These are phyloP conservation scores for Oscheius myriophilus DNA, from an alignment of 2,888 invertebrate genomes.

Conservation along the genomic window DNA sequence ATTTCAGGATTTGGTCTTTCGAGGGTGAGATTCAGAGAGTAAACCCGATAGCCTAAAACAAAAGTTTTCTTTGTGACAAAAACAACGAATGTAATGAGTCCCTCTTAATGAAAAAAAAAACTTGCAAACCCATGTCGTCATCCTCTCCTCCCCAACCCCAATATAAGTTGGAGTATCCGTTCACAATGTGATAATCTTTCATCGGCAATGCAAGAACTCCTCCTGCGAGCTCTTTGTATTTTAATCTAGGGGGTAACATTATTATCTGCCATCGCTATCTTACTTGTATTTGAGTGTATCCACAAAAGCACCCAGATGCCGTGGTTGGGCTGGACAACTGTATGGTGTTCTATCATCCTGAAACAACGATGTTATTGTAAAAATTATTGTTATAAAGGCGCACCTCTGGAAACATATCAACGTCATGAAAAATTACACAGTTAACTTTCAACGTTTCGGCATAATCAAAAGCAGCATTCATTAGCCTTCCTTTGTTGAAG, in stretches of 20 bases:
- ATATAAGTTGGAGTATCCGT: slow-evolving; percentile 74
- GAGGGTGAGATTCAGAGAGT: slow-evolving; percentile 67
- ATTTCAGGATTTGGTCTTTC: slow-evolving; percentile 64
- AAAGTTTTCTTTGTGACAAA: background rate
- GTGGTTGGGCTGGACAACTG: slow-evolving; percentile 71
- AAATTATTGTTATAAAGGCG: background rate
- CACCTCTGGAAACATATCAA: slow-evolving; percentile 73
- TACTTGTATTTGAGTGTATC: slow-evolving; percentile 73
- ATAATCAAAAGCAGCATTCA: slow-evolving; percentile 70
- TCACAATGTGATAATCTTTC: slow-evolving; percentile 72
- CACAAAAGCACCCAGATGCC: slow-evolving; percentile 73
- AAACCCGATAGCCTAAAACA: slow-evolving; percentile 58
- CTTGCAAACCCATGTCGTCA: slow-evolving; percentile 62
- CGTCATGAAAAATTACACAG: slow-evolving; percentile 71
- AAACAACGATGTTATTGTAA: background rate
- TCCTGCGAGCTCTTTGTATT: slow-evolving; percentile 73
- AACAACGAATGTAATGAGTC: background rate
- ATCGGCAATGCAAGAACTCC: slow-evolving; percentile 73
- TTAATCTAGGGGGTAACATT: slow-evolving; percentile 59
- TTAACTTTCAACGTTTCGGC: slow-evolving; percentile 64
- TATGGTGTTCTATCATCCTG: slow-evolving; percentile 72
- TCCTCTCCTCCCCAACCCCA: slow-evolving; percentile 70
- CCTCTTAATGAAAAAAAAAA: background rate
- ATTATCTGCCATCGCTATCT: too few species aligned
- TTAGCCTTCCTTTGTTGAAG: slow-evolving; percentile 70